Evolutionary conservation across 2,888 invertebrate genomes (phyloP).

Genomic region (Congeria kusceri): DNA sequence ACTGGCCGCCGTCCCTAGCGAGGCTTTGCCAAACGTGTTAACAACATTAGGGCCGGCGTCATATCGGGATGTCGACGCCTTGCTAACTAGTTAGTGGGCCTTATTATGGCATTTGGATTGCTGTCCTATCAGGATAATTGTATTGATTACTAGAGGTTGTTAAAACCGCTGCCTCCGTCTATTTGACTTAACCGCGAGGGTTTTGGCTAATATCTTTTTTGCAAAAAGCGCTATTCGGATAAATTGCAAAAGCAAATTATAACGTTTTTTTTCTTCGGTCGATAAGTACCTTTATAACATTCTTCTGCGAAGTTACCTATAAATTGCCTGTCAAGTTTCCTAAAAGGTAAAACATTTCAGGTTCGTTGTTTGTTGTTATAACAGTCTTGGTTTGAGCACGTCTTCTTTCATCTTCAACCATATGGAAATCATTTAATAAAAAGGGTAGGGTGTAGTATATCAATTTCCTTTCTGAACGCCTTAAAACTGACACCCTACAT

Average conservation of each 20-base stretch:
- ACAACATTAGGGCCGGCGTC: slow-evolving; percentile 29
- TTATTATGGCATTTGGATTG: slow-evolving; percentile 45
- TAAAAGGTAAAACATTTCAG: no score
- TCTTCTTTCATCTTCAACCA: no score
- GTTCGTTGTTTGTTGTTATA: no score
- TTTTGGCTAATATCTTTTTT: no score
- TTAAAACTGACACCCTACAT: background rate
- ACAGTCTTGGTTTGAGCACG: no score
- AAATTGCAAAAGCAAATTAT: no score
- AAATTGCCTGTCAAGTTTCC: no score
- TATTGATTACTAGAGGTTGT: slow-evolving; percentile 21
- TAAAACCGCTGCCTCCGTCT: background rate
- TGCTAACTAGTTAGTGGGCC: slow-evolving; percentile 34
- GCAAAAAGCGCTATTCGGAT: no score
- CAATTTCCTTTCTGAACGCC: background rate
- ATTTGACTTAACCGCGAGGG: background rate
- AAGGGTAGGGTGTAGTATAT: background rate
- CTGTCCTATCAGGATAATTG: slow-evolving; percentile 47
- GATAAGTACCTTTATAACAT: no score
- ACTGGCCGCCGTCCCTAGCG: slow-evolving; percentile 28
- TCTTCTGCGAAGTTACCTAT: no score
- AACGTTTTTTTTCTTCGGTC: no score
- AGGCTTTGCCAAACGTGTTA: slow-evolving; percentile 36
- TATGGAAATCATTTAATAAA: no score
- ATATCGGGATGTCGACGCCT: slow-evolving; percentile 29